Evolutionary conservation across 2,888 invertebrate species (phyloP), one percentile per base, ranked within the genome.

Genomic region (Brachyptera putata): DNA sequence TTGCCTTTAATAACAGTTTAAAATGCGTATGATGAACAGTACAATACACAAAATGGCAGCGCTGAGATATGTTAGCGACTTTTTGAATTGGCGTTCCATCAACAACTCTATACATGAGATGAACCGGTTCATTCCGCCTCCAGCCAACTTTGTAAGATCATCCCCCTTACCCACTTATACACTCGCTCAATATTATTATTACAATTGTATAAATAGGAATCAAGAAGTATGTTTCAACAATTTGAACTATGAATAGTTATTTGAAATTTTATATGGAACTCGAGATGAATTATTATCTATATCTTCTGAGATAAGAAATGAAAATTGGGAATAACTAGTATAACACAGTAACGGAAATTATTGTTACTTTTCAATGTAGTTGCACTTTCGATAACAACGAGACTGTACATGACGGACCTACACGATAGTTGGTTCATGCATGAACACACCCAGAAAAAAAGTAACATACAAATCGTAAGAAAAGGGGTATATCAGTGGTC

Each of bases 21-120:
- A 61, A 57, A 63, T 61, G 61, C 63, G 63, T 61, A 63, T 63
- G 63, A 63, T n/a, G n/a, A n/a, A n/a, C n/a, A n/a, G n/a, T n/a
- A n/a, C n/a, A n/a, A n/a, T n/a, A 63, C 61, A 63, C 60, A 63
- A 63, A 63, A 63, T 63, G 63, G 63, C 60, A 60, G 61, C 56
- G 24, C 25, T 21, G 9, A 14, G 34, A 11, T 16, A 43, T 18
- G 14, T 16, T 43, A 16, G 43, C 43, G 21, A n/a, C 18, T n/a
- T n/a, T n/a, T n/a, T n/a, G n/a, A n/a, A n/a, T n/a, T n/a, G n/a
- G n/a, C n/a, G n/a, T n/a, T n/a, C 11, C 16, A 3, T 4, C 4
- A 30, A 25, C 49, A 25, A n/a, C 9, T 16, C 26, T 26, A 25
- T 25, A 41, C 26, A 50, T 16, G 16, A 24, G 49, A 50, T 30